Conservation (phyloP, 2,797 vertebrate species). For the Mus spretus region DNA sequence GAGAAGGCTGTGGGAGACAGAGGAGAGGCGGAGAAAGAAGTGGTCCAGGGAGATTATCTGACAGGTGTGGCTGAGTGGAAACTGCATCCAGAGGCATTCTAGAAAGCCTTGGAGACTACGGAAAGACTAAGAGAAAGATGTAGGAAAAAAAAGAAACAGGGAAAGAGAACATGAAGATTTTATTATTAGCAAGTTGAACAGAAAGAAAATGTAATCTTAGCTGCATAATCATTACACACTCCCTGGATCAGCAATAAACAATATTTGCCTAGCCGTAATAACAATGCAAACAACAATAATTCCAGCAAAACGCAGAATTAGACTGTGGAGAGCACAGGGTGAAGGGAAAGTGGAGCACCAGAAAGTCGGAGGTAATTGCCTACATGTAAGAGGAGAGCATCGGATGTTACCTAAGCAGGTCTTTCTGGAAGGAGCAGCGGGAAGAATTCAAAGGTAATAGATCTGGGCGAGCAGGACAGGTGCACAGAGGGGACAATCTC, state of each 20-base stretch:
- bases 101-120: neutral
- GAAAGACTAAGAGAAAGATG: neutral
- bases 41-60: neutral
- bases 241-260: constrained; percentile 9
- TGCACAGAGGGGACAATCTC: rapidly evolving
- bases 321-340: rapidly evolving
- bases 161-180: constrained; percentile 19
- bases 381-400: neutral
- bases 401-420: neutral
- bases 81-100: neutral
- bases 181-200: neutral
- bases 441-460: neutral
- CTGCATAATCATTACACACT: neutral
- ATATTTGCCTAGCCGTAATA: constrained; percentile 19
- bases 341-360: neutral
- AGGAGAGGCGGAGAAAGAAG: neutral
- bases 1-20: neutral
- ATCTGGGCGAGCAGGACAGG: neutral
- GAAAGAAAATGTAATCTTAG: neutral
- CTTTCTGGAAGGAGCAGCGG: neutral
- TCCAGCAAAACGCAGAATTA: constrained; percentile 8
- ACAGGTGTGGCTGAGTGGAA: neutral
- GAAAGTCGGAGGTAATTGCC: neutral
- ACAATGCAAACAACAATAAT: constrained; percentile 27
- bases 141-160: neutral